Conservation (phyloP, 1,140 invertebrate species). For the Drosophila kanapiae region DNA sequence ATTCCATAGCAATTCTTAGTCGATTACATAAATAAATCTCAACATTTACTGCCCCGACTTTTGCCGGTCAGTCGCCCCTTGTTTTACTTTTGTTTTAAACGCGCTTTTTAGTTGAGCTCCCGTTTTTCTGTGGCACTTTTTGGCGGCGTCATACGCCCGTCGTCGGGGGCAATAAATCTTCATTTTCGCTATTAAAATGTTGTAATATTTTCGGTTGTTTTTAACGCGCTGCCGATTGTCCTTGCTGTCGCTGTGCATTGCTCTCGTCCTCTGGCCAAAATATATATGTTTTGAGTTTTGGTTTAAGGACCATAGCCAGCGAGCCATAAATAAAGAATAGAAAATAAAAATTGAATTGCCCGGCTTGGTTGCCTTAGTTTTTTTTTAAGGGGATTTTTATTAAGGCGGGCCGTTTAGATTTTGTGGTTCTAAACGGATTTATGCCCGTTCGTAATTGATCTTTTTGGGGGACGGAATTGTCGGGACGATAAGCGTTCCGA, state of each 20-base stretch:
- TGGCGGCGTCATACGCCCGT: slow-evolving; percentile 45
- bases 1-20: not conserved
- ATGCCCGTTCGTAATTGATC: slow-evolving; percentile 66
- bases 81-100: slow-evolving; percentile 39
- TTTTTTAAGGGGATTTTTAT: slow-evolving; percentile 17
- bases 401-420: slow-evolving; percentile 49
- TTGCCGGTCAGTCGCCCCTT: slow-evolving; percentile 36
- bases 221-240: slow-evolving; percentile 70
- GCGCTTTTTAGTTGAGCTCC: slow-evolving; percentile 65
- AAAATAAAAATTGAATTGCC: slow-evolving; percentile 71
- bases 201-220: slow-evolving; percentile 75
- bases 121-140: slow-evolving; percentile 60
- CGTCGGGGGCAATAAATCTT: slow-evolving; percentile 78
- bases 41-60: slow-evolving; percentile 12
- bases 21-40: not conserved
- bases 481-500: slow-evolving; percentile 33
- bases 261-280: slow-evolving; percentile 15
- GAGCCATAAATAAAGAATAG: slow-evolving; percentile 66
- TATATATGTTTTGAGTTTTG: slow-evolving; percentile 62
- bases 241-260: slow-evolving; percentile 39
- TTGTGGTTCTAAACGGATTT: slow-evolving; percentile 69
- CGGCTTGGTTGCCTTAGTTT: slow-evolving; percentile 29
- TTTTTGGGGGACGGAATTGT: slow-evolving; percentile 42
- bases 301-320: slow-evolving; percentile 34
- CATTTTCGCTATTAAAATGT: slow-evolving; percentile 82